Base-by-base conservation (phyloP, 2,113 vertebrate species). In the Clarias macrocephalus region DNA sequence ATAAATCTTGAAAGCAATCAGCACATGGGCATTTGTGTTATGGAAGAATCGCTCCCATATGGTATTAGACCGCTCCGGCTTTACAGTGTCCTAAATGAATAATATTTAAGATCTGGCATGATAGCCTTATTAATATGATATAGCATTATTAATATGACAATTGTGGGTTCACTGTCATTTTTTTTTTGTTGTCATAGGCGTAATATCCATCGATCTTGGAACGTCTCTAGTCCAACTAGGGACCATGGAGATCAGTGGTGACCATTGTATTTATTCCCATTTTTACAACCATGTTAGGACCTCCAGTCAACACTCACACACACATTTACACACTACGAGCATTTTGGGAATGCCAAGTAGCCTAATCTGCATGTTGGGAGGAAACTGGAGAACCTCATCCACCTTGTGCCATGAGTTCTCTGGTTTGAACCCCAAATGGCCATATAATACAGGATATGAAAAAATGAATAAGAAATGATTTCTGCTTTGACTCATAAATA, bases 1-100 rank as follows among this genome's bases (percentile, higher is more conserved):
- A 56, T 76, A 88, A 84, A 89, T 80, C 66, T 88, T 9, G 42
- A 57, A 84, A 82, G 75, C 84, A 88, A 85, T 88, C 88, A 88
- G 85, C 84, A 77, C 28, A 88, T 82, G 59, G 54, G 85, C 42
- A 83, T 88, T 79, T 76, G 77, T 81, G 66, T 88, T 70, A 48
- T 52, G 25, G 57, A 62, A 56, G 66, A 89, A 89, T 85, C 83
- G 75, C 59, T 72, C 77, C 88, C 88, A 87, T 83, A 87, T 86
- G 86, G 84, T 33, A 37, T 33, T 70, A 66, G 65, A 83, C 30
- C 5, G n/a, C n/a, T 21, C 65, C n/a, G 4, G 48, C 2, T 81
- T 81, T 62, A 80, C 28, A 80, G 37, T 73, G 42, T 73, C 79
- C 54, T 15, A 52, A 66, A 86, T 68, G 85, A 37, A 86, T 12